Percentiles rank a stretch among this genome's conserved stretches.
phyloP scores from a whole-genome alignment of 2,113 vertebrate species.

The Probosciger aterrimus region DNA sequence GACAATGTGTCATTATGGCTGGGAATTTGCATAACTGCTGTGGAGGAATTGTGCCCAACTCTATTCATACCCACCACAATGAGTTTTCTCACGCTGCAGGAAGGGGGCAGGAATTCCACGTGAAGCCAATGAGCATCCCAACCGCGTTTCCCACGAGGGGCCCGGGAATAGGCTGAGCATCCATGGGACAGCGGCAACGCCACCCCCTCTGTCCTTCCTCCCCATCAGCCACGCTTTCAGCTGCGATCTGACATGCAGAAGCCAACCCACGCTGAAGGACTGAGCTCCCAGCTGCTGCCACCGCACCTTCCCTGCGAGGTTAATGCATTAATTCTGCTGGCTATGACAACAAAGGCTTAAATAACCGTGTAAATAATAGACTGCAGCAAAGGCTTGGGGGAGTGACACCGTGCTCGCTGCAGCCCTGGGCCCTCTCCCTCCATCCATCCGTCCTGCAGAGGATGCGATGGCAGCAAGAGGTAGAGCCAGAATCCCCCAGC shows the following conservation, averaged over 20 bases:
- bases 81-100: background rate
- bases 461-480: background rate
- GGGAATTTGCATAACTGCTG: background rate
- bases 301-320: background rate
- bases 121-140: background rate
- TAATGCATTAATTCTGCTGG: background rate
- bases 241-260: background rate
- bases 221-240: background rate
- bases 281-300: background rate
- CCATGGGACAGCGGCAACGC: background rate
- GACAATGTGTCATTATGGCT: background rate
- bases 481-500: too few species aligned
- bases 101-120: background rate
- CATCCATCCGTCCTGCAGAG: too few species aligned
- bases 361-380: background rate
- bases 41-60: background rate
- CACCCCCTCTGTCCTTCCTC: background rate
- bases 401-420: accelerated
- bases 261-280: background rate
- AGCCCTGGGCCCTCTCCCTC: background rate
- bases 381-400: background rate
- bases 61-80: background rate
- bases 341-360: conserved; percentile 10
- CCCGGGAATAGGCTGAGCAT: background rate
- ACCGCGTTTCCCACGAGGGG: background rate